phyloP scores from a whole-genome alignment of 2,797 vertebrate species.

The Girardinus metallicus region DNA sequence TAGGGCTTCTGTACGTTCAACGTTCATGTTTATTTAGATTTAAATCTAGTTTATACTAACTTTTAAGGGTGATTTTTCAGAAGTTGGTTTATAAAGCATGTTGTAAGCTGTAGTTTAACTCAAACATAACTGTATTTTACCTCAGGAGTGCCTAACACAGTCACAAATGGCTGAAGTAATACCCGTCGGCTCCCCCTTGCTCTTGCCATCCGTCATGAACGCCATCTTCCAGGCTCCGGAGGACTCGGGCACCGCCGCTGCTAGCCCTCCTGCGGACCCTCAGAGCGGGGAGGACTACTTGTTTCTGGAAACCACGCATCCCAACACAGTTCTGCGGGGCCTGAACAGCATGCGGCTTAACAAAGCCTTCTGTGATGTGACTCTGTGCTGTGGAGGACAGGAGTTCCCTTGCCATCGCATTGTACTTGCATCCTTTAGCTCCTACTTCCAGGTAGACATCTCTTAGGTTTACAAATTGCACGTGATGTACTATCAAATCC shows the following conservation, averaged over 20 bases:
- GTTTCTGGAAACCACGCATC: conserved; percentile 81
- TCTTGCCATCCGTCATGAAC: conserved; percentile 49
- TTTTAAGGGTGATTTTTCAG: background rate
- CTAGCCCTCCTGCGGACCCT: conserved; percentile 19
- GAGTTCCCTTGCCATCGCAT: conserved; percentile 87
- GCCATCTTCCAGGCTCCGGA: conserved; percentile 49
- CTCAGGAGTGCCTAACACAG: conserved; percentile 46
- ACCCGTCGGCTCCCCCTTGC: conserved; percentile 59
- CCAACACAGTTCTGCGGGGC: conserved; percentile 83
- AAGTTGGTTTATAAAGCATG: background rate
- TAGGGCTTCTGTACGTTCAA: conserved; percentile 20
- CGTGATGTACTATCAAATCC: background rate
- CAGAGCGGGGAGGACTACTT: conserved; percentile 80
- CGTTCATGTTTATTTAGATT: background rate
- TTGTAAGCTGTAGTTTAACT: background rate
- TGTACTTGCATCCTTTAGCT: conserved; percentile 85
- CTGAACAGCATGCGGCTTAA: conserved; percentile 84
- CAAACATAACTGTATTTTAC: conserved; percentile 6
- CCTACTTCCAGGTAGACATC: conserved; percentile 82
- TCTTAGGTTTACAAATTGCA: background rate
- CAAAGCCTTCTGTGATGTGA: conserved; percentile 86
- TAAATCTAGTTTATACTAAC: background rate
- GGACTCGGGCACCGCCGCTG: conserved; percentile 27
- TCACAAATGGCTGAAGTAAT: conserved; percentile 79
- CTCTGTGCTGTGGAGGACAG: conserved; percentile 84